Percentiles rank a stretch among this genome's conserved stretches.
phyloP scores from a whole-genome alignment of 2,113 vertebrate species.

The Notothenia rossii region DNA sequence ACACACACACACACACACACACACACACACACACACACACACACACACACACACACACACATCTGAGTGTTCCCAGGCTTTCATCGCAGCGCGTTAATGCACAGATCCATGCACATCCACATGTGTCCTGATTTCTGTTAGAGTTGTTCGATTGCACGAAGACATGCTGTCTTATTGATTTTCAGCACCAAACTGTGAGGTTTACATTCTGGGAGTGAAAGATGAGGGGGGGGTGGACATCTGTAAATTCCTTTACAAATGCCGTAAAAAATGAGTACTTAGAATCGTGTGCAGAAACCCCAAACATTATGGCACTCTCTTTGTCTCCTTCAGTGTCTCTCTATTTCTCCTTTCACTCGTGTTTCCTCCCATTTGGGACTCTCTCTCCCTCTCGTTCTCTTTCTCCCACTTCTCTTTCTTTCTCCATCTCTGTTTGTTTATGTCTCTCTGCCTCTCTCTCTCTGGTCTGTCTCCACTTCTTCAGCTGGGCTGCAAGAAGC shows the following conservation, averaged over 20 bases:
- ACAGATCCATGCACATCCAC: constrained; percentile 12
- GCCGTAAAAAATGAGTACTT: constrained; percentile 14
- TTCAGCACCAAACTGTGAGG: constrained; percentile 59
- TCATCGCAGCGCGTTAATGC: constrained; percentile 11
- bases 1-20: neutral
- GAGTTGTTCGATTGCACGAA: constrained; percentile 59
- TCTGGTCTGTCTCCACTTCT: constrained; percentile 64
- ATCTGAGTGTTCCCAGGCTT: neutral
- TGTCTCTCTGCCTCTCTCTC: constrained; percentile 28
- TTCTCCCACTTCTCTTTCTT: constrained; percentile 11
- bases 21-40: too few species aligned
- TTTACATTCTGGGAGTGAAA: constrained; percentile 60
- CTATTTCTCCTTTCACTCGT: constrained; percentile 49
- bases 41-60: neutral
- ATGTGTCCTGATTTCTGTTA: constrained; percentile 61
- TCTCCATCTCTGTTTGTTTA: constrained; percentile 13
- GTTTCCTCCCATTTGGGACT: constrained; percentile 53
- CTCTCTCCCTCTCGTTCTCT: constrained; percentile 20
- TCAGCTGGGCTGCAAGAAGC: constrained; percentile 75
- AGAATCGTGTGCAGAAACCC: constrained; percentile 5
- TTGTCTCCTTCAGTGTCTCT: constrained; percentile 40
- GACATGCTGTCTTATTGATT: constrained; percentile 70
- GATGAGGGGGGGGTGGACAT: constrained; percentile 23
- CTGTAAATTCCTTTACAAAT: constrained; percentile 24
- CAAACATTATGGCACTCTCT: neutral